These are phyloP conservation scores for Colossoma macropomum DNA, from an alignment of 2,113 vertebrate genomes.

Conservation along the genomic window DNA sequence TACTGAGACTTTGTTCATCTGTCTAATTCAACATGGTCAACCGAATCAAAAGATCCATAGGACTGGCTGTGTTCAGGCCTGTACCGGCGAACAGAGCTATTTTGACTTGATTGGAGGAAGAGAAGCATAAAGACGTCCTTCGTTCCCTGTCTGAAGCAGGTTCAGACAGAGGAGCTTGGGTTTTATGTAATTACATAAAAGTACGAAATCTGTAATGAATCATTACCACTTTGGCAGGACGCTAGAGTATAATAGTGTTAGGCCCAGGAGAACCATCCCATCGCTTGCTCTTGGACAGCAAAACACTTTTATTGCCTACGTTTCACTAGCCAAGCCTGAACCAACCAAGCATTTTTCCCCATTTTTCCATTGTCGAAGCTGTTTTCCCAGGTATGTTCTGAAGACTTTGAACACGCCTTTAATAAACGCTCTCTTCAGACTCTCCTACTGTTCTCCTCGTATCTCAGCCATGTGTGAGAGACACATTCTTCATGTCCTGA, in stretches of 20 bases:
- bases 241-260: neutral
- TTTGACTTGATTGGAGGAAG: neutral
- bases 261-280: neutral
- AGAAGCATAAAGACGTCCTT: neutral
- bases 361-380: constrained; percentile 13
- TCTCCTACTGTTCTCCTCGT: neutral
- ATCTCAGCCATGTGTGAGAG: constrained; percentile 20
- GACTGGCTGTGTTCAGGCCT: too few relatives aligned
- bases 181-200: neutral
- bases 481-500: neutral
- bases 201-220: neutral
- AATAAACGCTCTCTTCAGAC: neutral
- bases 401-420: neutral
- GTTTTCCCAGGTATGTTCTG: constrained; percentile 20
- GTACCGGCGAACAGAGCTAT: too few relatives aligned
- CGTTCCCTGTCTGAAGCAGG: neutral
- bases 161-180: neutral
- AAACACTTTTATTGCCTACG: neutral
- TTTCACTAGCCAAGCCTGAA: neutral
- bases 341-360: neutral
- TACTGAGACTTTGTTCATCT: neutral
- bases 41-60: neutral
- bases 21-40: neutral
- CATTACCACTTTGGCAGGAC: neutral
- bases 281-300: neutral